Percentiles rank a stretch among this genome's conserved stretches.
Evolutionary conservation across 1,140 invertebrate genomes (phyloP).

Genomic region (Steinernema khuongi): DNA sequence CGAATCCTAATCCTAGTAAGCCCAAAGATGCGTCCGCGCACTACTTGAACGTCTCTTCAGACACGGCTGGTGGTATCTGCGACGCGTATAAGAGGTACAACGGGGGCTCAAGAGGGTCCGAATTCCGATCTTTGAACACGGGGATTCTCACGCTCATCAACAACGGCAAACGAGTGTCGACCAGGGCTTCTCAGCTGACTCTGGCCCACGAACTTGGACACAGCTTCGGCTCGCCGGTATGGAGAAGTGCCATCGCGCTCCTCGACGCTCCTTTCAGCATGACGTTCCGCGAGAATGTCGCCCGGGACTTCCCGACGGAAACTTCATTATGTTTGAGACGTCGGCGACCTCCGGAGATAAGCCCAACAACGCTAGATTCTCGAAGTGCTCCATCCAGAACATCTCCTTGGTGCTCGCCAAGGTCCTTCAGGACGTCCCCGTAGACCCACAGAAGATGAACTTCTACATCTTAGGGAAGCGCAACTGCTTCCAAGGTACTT

Average conservation of each 20-base stretch:
- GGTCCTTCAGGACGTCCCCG: constrained; percentile 40
- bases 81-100: constrained; percentile 95
- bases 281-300: constrained; percentile 86
- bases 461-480: constrained; percentile 73
- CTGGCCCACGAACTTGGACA: constrained; percentile 98
- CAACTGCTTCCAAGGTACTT: constrained; percentile 80
- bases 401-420: constrained; percentile 86
- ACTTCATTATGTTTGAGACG: constrained; percentile 92
- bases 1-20: no score
- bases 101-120: constrained; percentile 83
- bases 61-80: constrained; percentile 94
- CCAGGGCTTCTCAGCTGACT: constrained; percentile 92
- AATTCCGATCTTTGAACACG: constrained; percentile 90
- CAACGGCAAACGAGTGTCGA: constrained; percentile 90
- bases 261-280: constrained; percentile 67
- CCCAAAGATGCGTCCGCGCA: background rate
- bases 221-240: constrained; percentile 92
- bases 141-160: constrained; percentile 99
- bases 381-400: constrained; percentile 83
- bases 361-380: constrained; percentile 90
- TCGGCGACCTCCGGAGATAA: constrained; percentile 87
- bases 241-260: constrained; percentile 21
- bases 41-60: constrained; percentile 60
- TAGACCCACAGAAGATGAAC: constrained; percentile 63
- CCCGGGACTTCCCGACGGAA: constrained; percentile 83